phyloP scores from a whole-genome alignment of 2,888 invertebrate species.

The Camponotus fellah region DNA sequence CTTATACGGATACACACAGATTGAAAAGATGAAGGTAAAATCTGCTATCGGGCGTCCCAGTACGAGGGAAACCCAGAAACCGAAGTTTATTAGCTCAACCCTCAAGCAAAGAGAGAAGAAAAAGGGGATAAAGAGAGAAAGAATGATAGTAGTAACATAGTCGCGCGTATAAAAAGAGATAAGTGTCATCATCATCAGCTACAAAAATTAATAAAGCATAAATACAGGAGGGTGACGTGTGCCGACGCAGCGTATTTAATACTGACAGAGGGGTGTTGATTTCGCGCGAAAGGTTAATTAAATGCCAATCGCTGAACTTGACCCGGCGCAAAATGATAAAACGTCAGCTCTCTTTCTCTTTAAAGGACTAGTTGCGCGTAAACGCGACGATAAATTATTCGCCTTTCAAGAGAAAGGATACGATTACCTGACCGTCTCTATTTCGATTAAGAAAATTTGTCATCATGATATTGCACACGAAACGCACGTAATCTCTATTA shows the following conservation, averaged over 20 bases:
- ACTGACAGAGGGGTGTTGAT: constrained; percentile 33
- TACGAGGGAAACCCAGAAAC: constrained; percentile 74
- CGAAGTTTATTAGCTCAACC: constrained; percentile 81
- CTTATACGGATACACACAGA: constrained; percentile 45
- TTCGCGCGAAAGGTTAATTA: constrained; percentile 46
- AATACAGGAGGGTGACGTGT: constrained; percentile 1
- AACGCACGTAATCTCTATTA: background rate
- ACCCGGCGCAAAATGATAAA: constrained; percentile 13
- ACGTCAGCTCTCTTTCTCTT: background rate
- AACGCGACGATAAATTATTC: background rate
- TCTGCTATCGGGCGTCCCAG: constrained; percentile 75
- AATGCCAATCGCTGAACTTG: constrained; percentile 32
- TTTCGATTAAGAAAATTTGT: background rate
- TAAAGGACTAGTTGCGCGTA: background rate
- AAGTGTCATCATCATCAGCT: constrained; percentile 35
- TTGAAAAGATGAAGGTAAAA: constrained; percentile 66
- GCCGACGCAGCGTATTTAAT: background rate
- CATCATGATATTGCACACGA: background rate
- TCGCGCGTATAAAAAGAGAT: constrained; percentile 31
- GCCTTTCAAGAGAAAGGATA: background rate
- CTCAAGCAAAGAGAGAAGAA: constrained; percentile 55
- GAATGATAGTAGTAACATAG: constrained; percentile 64
- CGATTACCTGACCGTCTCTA: background rate
- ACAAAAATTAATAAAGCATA: constrained; percentile 49
- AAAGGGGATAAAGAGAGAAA: too few relatives aligned